These are phyloP conservation scores for Diacarnus erythraeanus DNA, from an alignment of 37 sponge, comb jelly and placozoan genomes.

Conservation along the genomic window DNA sequence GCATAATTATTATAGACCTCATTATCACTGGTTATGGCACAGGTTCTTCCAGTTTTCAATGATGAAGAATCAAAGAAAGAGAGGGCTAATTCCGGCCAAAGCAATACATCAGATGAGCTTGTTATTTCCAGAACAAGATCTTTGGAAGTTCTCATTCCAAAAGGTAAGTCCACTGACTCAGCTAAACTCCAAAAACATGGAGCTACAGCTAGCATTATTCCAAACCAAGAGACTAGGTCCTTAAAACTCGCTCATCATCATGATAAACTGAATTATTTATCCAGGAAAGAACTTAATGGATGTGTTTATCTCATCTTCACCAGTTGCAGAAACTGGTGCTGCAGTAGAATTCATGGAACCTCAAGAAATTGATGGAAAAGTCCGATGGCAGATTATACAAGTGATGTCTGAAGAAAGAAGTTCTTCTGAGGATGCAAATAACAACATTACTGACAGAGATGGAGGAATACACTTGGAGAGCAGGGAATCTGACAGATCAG, in stretches of 20 bases:
- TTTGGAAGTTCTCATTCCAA: constrained; percentile 35
- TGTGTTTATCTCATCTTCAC: neutral
- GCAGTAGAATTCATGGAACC: constrained; percentile 55
- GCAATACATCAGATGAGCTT: constrained; percentile 7
- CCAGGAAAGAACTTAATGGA: constrained; percentile 16
- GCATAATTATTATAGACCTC: too few relatives aligned
- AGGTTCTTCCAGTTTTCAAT: neutral
- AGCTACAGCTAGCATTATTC: too few relatives aligned
- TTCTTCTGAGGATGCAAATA: neutral
- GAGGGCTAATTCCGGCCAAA: too few relatives aligned
- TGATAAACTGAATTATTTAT: too few relatives aligned
- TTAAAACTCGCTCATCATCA: too few relatives aligned
- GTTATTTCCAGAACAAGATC: constrained; percentile 33
- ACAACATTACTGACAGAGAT: neutral
- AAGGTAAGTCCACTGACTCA: too few relatives aligned
- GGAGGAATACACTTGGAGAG: neutral
- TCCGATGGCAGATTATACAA: constrained; percentile 57
- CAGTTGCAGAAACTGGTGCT: neutral
- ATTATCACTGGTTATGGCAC: too few relatives aligned
- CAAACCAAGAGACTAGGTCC: too few relatives aligned
- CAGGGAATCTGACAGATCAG: neutral
- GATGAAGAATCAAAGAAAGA: neutral
- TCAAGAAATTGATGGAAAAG: constrained; percentile 33
- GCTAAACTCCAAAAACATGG: too few relatives aligned
- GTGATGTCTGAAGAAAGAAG: neutral